A percentile compares a stretch with the other conserved stretches of the same genome.
Evolutionary conservation across 2,888 invertebrate species (phyloP).

Genomic region (Ligdia adustata): DNA sequence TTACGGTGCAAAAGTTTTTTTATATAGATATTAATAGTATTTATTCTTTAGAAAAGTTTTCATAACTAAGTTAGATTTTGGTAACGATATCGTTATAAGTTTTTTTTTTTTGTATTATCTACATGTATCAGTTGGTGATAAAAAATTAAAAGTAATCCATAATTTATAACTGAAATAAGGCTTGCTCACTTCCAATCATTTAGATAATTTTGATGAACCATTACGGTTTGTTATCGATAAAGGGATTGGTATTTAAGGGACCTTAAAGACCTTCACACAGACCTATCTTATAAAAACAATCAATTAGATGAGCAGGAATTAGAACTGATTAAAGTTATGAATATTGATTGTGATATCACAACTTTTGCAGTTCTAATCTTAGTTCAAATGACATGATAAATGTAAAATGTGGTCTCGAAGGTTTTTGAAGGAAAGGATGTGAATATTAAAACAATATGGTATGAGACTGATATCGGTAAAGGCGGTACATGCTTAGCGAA

Average conservation of each 20-base stretch:
- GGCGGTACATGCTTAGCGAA: slow-evolving; percentile 50
- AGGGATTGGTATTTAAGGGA: slow-evolving; percentile 26
- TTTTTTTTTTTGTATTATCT: neutral
- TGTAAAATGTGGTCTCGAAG: slow-evolving; percentile 10
- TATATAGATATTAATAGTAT: no score
- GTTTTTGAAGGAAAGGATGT: slow-evolving; percentile 28
- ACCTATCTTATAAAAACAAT: slow-evolving; percentile 4
- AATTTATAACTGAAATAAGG: slow-evolving; percentile 46
- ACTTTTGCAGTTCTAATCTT: slow-evolving; percentile 1
- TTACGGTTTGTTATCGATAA: slow-evolving; percentile 39
- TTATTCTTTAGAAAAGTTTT: neutral
- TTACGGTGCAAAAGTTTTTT: no score
- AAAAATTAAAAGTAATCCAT: slow-evolving; percentile 41
- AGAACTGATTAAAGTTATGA: neutral
- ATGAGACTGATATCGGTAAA: slow-evolving; percentile 54
- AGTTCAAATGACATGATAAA: neutral
- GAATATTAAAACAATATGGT: slow-evolving; percentile 43
- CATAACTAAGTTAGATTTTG: neutral
- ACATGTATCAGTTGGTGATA: slow-evolving; percentile 49
- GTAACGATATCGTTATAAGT: neutral
- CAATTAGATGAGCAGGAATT: neutral
- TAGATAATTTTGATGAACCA: slow-evolving; percentile 26
- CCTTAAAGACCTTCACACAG: slow-evolving; percentile 12
- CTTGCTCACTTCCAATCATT: slow-evolving; percentile 67
- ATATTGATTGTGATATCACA: neutral